A percentile compares a stretch with the other conserved stretches of the same genome.
Conservation (phyloP, 1,140 invertebrate species). For the Drosophila suzukii region DNA sequence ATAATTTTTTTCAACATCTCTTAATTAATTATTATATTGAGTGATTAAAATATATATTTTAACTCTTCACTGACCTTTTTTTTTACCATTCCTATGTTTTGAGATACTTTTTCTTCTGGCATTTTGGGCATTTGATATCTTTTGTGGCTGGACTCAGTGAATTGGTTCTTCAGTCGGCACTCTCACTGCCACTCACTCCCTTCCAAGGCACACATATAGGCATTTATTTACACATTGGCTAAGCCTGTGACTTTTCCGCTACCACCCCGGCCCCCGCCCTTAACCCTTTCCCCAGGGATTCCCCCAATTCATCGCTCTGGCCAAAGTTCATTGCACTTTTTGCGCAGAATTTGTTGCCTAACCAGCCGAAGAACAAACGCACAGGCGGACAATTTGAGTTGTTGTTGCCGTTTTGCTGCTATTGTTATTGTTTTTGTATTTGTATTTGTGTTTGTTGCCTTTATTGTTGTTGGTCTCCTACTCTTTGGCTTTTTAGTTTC, state of each 20-base stretch:
- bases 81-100: neutral
- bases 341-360: conserved; percentile 82
- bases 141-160: conserved; percentile 55
- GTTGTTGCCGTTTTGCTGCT: conserved; percentile 17
- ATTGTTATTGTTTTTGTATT: conserved; percentile 17
- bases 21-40: neutral
- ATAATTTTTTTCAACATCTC: too few species aligned
- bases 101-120: conserved; percentile 1
- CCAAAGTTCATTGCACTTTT: conserved; percentile 78
- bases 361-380: conserved; percentile 80
- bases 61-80: neutral
- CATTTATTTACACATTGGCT: conserved; percentile 51
- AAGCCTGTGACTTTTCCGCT: conserved; percentile 47
- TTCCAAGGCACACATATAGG: conserved; percentile 10
- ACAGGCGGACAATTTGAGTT: conserved; percentile 63
- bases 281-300: conserved; percentile 29
- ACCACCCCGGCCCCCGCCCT: neutral
- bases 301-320: conserved; percentile 51
- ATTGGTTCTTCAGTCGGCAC: conserved; percentile 47
- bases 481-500: conserved; percentile 67
- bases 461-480: conserved; percentile 55
- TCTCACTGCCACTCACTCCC: conserved; percentile 29
- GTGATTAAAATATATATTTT: neutral
- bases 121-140: conserved; percentile 70
- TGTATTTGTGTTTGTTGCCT: conserved; percentile 22